Evolutionary conservation across 2,888 invertebrate genomes (phyloP).

Genomic region (Microplitis deprimator): DNA sequence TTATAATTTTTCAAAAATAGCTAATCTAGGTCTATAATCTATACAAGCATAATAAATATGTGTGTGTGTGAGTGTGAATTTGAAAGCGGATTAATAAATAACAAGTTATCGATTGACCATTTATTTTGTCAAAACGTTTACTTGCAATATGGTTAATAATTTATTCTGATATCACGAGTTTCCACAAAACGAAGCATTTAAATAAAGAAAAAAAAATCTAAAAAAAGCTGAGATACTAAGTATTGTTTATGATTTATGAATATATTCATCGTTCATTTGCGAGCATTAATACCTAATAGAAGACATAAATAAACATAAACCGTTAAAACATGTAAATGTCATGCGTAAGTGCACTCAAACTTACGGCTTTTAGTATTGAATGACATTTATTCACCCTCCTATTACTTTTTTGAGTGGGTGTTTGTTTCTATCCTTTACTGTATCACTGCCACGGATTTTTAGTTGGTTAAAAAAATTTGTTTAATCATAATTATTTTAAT

Average conservation of each 20-base stretch:
- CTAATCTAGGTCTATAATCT: too few species aligned
- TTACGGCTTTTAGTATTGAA: background rate
- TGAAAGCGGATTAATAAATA: conserved; percentile 5
- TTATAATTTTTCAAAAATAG: too few species aligned
- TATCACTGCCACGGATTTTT: background rate
- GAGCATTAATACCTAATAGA: background rate
- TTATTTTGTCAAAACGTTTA: background rate
- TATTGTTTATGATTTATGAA: background rate
- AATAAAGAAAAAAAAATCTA: background rate
- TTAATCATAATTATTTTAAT: too few species aligned
- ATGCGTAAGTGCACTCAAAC: background rate
- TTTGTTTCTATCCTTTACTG: background rate
- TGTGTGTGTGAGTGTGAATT: too few species aligned
- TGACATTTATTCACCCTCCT: background rate
- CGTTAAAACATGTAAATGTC: background rate
- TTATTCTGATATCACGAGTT: background rate
- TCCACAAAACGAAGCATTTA: background rate
- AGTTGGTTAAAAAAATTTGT: background rate
- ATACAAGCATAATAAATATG: too few species aligned
- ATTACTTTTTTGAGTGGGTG: background rate
- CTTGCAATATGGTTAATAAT: background rate
- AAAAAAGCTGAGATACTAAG: background rate
- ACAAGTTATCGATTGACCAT: conserved; percentile 9
- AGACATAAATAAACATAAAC: background rate
- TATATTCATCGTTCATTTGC: background rate